phyloP scores from a whole-genome alignment of 2,113 vertebrate genomes.

The Serilophus lunatus region DNA sequence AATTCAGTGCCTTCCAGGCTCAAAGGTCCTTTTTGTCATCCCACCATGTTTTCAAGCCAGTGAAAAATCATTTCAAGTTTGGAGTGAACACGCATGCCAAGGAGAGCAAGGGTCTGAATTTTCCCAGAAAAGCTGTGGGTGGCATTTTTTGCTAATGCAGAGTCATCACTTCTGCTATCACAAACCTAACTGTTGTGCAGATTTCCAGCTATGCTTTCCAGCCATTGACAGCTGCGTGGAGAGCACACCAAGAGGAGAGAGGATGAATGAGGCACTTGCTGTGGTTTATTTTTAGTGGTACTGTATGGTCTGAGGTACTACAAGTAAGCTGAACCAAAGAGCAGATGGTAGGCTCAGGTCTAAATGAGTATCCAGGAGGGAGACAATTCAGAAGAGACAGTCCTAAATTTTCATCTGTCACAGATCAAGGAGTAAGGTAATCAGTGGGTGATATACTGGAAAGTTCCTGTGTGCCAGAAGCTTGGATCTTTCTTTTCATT shows the following conservation, averaged over 20 bases:
- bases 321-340: constrained; percentile 17
- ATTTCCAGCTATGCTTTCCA: not conserved
- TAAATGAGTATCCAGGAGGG: not conserved
- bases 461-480: not conserved
- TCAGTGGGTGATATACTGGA: not conserved
- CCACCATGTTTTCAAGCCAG: not conserved
- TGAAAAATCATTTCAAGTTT: not conserved
- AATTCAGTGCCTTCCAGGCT: not conserved
- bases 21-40: not conserved
- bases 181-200: not conserved
- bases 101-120: not conserved
- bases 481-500: not conserved
- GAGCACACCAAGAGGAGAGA: not conserved
- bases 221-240: not conserved
- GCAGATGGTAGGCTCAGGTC: not conserved
- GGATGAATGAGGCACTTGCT: constrained; percentile 23
- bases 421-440: not conserved
- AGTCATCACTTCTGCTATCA: not conserved
- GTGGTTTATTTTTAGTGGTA: constrained; percentile 55
- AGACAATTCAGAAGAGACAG: not conserved
- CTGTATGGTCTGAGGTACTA: not conserved
- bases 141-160: not conserved
- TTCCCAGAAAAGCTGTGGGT: not conserved
- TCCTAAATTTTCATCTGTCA: not conserved
- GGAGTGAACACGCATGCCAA: not conserved